Percentiles rank a stretch among this genome's conserved stretches.
These are phyloP conservation scores for Pasiphila rectangulata DNA, from an alignment of 2,888 invertebrate genomes.

Conservation along the genomic window DNA sequence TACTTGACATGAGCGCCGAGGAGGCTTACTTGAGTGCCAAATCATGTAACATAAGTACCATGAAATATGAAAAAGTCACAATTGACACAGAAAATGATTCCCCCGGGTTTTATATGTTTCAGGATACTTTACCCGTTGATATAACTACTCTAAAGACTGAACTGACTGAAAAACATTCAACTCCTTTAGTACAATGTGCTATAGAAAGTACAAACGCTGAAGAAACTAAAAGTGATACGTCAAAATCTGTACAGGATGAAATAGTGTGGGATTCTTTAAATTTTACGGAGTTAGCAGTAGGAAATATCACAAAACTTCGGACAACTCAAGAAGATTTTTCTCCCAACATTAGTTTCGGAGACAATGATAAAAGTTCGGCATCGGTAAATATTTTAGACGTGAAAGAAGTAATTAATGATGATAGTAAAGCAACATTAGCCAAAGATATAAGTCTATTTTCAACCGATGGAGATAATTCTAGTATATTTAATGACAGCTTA, in stretches of 20 bases:
- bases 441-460: slow-evolving; percentile 71
- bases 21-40: slow-evolving; percentile 20
- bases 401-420: slow-evolving; percentile 35
- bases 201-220: background rate
- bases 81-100: background rate
- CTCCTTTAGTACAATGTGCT: slow-evolving; percentile 8
- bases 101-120: slow-evolving; percentile 7
- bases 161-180: slow-evolving; percentile 15
- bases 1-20: slow-evolving; percentile 23
- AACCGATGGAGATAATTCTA: slow-evolving; percentile 74
- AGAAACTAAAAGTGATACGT: slow-evolving; percentile 11
- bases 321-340: slow-evolving; percentile 51
- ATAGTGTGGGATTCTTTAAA: slow-evolving; percentile 66
- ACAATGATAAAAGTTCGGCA: slow-evolving; percentile 39
- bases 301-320: slow-evolving; percentile 54
- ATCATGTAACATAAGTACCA: slow-evolving; percentile 6
- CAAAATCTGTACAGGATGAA: slow-evolving; percentile 43
- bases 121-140: slow-evolving; percentile 9
- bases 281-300: slow-evolving; percentile 54
- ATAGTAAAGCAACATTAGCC: slow-evolving; percentile 38
- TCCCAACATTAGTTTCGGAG: slow-evolving; percentile 64
- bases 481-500: slow-evolving; percentile 81
- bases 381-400: slow-evolving; percentile 16
- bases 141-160: slow-evolving; percentile 1
- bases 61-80: background rate